Evolutionary conservation across 2,113 vertebrate species (phyloP).

Genomic region (Crotalus horridus): DNA sequence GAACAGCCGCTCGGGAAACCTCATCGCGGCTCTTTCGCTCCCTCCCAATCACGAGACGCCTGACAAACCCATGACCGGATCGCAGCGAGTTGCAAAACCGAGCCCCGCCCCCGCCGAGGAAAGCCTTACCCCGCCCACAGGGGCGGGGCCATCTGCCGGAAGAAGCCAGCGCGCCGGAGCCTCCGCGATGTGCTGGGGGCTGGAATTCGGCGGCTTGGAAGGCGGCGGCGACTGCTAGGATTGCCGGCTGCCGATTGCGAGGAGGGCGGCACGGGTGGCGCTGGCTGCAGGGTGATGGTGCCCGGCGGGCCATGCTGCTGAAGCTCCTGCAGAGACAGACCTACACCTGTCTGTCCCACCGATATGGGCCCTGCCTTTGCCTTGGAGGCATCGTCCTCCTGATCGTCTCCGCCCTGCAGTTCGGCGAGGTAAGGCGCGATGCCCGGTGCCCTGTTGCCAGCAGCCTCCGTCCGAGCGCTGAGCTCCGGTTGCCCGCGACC

Average conservation of each 20-base stretch:
- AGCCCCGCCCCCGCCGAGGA: not conserved
- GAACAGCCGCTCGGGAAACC: not conserved
- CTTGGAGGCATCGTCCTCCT: slow-evolving; percentile 94
- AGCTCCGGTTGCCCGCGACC: too few relatives aligned
- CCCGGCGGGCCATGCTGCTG: slow-evolving; percentile 81
- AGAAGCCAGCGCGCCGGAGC: not conserved
- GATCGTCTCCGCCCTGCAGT: slow-evolving; percentile 95
- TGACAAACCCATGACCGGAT: not conserved
- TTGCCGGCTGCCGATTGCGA: slow-evolving; percentile 15
- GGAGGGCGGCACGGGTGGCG: not conserved
- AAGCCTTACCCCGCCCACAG: not conserved
- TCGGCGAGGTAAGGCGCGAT: slow-evolving; percentile 87
- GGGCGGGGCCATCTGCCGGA: not conserved
- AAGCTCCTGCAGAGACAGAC: slow-evolving; percentile 95
- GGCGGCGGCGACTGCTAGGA: not conserved
- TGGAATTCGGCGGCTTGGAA: not conserved
- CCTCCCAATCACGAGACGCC: not conserved
- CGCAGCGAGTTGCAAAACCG: too few relatives aligned
- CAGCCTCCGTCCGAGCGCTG: not conserved
- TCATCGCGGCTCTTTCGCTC: too few relatives aligned
- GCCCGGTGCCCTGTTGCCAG: not conserved
- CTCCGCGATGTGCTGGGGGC: not conserved
- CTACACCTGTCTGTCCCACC: slow-evolving; percentile 95
- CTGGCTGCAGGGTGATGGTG: slow-evolving; percentile 34
- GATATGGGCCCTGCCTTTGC: slow-evolving; percentile 93